Evolutionary conservation across 2,113 vertebrate genomes (phyloP), one percentile per base, ranked within the genome.

Genomic region (Riparia riparia): DNA sequence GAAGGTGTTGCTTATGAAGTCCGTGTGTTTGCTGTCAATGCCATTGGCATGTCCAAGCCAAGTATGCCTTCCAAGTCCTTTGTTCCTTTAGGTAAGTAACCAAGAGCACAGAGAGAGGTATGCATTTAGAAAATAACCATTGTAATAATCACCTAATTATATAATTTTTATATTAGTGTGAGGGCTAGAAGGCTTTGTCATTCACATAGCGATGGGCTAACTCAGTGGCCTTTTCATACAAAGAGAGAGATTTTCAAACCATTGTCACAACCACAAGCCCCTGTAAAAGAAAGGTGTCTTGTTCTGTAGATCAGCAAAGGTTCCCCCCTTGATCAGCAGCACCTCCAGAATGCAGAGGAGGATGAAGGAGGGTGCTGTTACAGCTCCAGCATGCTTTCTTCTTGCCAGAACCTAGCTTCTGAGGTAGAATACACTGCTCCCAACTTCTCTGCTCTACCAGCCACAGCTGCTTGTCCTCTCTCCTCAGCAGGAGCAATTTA

Each of bases 1-100:
- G 99, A 99, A 98, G 99, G 99, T 10, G 99, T 99, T 86, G 99
- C 99, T 18, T 99, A 99, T 1, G 99, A 99, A 96, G 99, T 99
- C 63, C 98, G 99, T 9, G 98, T 99, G 90, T 99, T 99, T 97
- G 99, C 99, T 0, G 99, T 99, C 69, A 99, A 99, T 65, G 98
- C 99, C 58, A 98, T 99, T 0, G 99, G 99, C 25, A 99, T 98
- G 90, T 99, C 99, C 91, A 99, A 98, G 96, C 99, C 99, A 92
- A 99, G 99, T 56, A 98, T 99, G 97, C 99, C 99, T 20, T 99
- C 99, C 9, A 99, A 98, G 97, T 98, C 99, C 65, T 99, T 99
- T 86, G 98, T 99, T 82, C 99, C 99, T 53, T 97, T 99, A 37
- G 99, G 99, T 99, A 95, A 99, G 99, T 98, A 61, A 31, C 53